These are phyloP conservation scores for Dendrolimus punctatus DNA, from an alignment of 1,140 invertebrate species.

Conservation along the genomic window DNA sequence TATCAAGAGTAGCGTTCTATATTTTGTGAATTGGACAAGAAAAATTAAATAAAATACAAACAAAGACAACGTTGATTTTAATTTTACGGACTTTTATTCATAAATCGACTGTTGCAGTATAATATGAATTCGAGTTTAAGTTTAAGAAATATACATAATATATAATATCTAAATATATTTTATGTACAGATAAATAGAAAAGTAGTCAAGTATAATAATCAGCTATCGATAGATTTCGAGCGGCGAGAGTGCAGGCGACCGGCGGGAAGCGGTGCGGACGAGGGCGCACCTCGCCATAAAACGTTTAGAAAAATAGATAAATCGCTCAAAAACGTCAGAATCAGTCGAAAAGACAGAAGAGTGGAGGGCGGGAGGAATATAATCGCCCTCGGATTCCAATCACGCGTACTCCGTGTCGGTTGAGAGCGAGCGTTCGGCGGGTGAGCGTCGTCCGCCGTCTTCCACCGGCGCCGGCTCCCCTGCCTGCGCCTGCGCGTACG, in stretches of 20 bases:
- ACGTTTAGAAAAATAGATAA: constrained; percentile 72
- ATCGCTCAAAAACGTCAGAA: constrained; percentile 69
- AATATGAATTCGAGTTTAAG: constrained; percentile 66
- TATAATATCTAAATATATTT: constrained; percentile 72
- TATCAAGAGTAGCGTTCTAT: neutral
- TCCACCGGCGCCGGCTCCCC: constrained; percentile 67
- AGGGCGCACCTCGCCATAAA: constrained; percentile 66
- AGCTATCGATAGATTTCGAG: constrained; percentile 65
- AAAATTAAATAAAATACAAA: constrained; percentile 10
- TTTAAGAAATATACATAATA: constrained; percentile 71
- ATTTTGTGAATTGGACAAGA: neutral
- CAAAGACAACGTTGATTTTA: constrained; percentile 18
- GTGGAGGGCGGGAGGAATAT: constrained; percentile 47
- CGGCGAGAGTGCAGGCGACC: constrained; percentile 68
- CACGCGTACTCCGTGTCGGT: constrained; percentile 85
- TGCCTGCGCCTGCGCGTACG: constrained; percentile 79
- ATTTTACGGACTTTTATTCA: constrained; percentile 50
- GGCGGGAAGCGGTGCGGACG: constrained; percentile 63
- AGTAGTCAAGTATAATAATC: constrained; percentile 69
- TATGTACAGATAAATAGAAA: constrained; percentile 71
- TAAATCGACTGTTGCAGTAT: constrained; percentile 69
- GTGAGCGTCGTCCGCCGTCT: constrained; percentile 61
- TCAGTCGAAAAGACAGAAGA: constrained; percentile 66
- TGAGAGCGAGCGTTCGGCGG: constrained; percentile 75
- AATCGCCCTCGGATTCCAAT: constrained; percentile 50